These are phyloP conservation scores for Lophotriccus pileatus DNA, from an alignment of 2,797 vertebrate species.

Conservation along the genomic window DNA sequence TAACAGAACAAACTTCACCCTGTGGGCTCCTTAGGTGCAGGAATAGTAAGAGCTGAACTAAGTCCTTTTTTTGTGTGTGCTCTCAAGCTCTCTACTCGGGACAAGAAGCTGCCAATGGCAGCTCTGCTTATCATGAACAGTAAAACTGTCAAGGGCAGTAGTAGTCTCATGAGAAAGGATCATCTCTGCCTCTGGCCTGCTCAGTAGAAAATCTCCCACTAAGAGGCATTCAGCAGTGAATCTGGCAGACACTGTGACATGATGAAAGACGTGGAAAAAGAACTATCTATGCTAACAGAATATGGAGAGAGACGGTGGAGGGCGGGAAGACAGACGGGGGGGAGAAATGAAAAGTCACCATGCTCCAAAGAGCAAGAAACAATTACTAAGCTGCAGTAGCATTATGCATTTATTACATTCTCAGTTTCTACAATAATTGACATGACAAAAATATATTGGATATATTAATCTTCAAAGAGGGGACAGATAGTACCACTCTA, in stretches of 20 bases:
- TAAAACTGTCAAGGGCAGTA: constrained; percentile 8
- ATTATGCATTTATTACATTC: neutral
- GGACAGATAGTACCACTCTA: fast-evolving
- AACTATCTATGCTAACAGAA: neutral
- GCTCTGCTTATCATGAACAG: neutral
- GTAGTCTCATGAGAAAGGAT: neutral
- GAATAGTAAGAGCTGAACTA: neutral
- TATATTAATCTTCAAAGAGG: neutral
- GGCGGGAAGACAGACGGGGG: fast-evolving
- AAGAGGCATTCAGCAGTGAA: neutral
- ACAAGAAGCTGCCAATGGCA: neutral
- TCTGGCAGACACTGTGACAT: neutral
- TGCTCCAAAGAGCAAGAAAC: neutral
- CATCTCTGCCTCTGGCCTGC: neutral
- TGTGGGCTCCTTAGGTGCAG: neutral
- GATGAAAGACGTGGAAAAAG: neutral
- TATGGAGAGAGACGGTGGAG: neutral
- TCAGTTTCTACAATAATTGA: neutral
- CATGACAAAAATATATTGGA: neutral
- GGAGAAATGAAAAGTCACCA: neutral
- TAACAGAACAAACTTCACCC: neutral
- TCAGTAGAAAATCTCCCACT: constrained; percentile 7
- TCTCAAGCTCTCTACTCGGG: neutral
- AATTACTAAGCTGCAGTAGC: neutral
- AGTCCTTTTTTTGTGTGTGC: neutral